Conservation (phyloP, 2,113 vertebrate genomes). For the Dolichallabes microphthalmus region DNA sequence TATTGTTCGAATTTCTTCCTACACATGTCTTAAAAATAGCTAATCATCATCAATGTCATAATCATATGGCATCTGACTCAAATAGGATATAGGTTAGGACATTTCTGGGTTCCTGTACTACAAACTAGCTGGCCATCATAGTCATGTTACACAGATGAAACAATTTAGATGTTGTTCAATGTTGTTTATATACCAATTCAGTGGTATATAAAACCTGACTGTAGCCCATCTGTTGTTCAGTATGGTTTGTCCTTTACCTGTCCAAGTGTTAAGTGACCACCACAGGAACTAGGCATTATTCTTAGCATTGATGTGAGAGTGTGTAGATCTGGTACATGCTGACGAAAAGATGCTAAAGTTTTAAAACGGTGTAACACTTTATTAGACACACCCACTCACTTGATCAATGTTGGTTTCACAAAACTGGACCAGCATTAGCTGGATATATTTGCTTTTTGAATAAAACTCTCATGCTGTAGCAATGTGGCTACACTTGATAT, state of each 20-base stretch:
- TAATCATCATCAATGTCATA: not conserved
- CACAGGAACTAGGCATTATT: not conserved
- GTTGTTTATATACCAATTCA: too few species aligned
- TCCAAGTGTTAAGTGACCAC: too few species aligned
- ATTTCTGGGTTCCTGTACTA: not conserved
- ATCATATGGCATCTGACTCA: constrained; percentile 23
- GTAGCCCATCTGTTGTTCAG: not conserved
- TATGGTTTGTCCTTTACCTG: not conserved
- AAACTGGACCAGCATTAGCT: not conserved
- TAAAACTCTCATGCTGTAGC: not conserved
- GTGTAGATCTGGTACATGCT: not conserved
- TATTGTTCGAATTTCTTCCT: constrained; percentile 20
- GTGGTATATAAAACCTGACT: not conserved
- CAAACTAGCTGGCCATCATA: not conserved
- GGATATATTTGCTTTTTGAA: too few species aligned
- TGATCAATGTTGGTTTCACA: not conserved
- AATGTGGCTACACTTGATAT: not conserved
- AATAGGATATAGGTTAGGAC: constrained; percentile 1
- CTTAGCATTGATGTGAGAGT: not conserved
- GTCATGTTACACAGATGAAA: not conserved
- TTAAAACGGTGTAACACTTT: not conserved
- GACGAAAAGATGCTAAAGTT: not conserved
- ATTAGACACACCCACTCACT: not conserved
- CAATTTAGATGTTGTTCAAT: not conserved
- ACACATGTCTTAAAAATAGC: constrained; percentile 7